Conservation (phyloP, 2,797 vertebrate species). For the Enteromius argenteus region DNA sequence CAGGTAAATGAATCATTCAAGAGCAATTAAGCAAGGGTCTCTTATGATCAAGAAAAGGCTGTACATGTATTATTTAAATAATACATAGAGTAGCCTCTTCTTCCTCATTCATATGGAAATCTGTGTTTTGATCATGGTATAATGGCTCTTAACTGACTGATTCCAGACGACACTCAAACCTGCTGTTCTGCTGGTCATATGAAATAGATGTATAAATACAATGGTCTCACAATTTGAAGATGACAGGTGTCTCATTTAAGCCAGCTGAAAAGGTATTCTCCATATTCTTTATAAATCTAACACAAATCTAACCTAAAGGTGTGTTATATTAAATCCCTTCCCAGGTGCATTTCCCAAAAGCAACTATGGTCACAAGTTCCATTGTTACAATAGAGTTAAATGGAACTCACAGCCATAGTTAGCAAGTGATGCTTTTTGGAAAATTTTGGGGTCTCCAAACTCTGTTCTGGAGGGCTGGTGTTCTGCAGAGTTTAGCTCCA, state of each 20-base stretch:
- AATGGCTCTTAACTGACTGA: conserved; percentile 8
- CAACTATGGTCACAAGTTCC: not conserved
- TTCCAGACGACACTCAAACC: not conserved
- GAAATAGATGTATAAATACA: conserved; percentile 19
- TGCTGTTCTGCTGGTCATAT: not conserved
- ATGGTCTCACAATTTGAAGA: not conserved
- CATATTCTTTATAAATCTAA: not conserved
- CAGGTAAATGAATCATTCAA: conserved; percentile 1
- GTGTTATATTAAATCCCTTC: not conserved
- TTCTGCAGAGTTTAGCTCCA: not conserved
- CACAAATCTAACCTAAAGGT: not conserved
- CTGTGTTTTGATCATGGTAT: conserved; percentile 37
- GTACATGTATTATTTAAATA: conserved; percentile 13
- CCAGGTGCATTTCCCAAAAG: not conserved
- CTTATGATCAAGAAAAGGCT: conserved; percentile 1
- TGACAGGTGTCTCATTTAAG: conserved; percentile 16
- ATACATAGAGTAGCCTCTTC: not conserved
- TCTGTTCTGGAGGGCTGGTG: not conserved
- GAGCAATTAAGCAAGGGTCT: conserved; percentile 27
- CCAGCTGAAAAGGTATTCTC: not conserved
- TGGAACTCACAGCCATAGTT: not conserved
- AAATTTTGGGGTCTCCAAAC: not conserved
- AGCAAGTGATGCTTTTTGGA: not conserved
- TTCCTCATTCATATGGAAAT: conserved; percentile 37
- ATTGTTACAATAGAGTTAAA: not conserved